Percentiles rank a stretch among this genome's conserved stretches.
These are phyloP conservation scores for Pycnomerus fuliginosus DNA, from an alignment of 2,888 invertebrate genomes.

Conservation along the genomic window DNA sequence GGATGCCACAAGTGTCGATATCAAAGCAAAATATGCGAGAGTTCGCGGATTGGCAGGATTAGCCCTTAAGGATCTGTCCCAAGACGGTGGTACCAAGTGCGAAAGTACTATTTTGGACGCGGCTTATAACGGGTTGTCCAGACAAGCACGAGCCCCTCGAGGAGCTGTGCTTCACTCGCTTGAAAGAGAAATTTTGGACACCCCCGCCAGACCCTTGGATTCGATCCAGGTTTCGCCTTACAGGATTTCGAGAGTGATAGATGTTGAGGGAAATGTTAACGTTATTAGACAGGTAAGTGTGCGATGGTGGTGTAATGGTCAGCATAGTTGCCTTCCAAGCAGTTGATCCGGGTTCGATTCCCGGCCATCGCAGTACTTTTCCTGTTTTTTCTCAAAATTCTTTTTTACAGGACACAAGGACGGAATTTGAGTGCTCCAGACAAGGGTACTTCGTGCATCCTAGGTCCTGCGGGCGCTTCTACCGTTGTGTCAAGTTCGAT, in stretches of 20 bases:
- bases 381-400: neutral
- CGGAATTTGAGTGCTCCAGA: slow-evolving; percentile 71
- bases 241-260: slow-evolving; percentile 71
- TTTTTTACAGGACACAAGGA: slow-evolving; percentile 63
- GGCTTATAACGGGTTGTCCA: slow-evolving; percentile 58
- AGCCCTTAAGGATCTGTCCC: slow-evolving; percentile 60
- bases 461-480: slow-evolving; percentile 74
- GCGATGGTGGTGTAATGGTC: slow-evolving; percentile 55
- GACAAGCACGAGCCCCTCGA: slow-evolving; percentile 64
- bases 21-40: slow-evolving; percentile 74
- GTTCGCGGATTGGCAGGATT: slow-evolving; percentile 71
- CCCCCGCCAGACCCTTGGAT: slow-evolving; percentile 55
- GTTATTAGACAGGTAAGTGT: slow-evolving; percentile 63
- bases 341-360: slow-evolving; percentile 56
- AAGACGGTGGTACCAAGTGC: slow-evolving; percentile 55
- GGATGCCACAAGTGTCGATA: slow-evolving; percentile 69
- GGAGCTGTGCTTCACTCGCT: slow-evolving; percentile 65
- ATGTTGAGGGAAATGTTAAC: slow-evolving; percentile 71
- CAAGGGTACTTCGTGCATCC: slow-evolving; percentile 81
- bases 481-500: slow-evolving; percentile 79
- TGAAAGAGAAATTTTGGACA: slow-evolving; percentile 63
- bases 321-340: slow-evolving; percentile 56
- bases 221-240: slow-evolving; percentile 70
- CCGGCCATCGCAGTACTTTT: slow-evolving; percentile 50
- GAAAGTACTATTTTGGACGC: slow-evolving; percentile 56